Base-by-base conservation (phyloP, 2,888 invertebrate species). In the Morpho achilles region DNA sequence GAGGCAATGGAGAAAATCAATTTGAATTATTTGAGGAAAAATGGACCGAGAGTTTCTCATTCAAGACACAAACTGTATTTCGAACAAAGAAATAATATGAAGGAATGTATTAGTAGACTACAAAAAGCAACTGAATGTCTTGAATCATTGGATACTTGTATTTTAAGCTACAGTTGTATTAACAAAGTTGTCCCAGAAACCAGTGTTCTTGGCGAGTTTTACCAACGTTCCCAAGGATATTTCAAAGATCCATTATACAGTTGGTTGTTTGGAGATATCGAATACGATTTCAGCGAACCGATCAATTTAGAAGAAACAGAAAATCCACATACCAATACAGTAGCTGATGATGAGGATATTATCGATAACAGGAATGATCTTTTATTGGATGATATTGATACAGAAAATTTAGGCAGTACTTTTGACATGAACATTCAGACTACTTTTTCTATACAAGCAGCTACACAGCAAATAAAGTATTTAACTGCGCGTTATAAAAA, bases 1-100 rank as follows among this genome's bases (percentile, higher is more conserved):
- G 86, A 91, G 65, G 70, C 72, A 1, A 75, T 87, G 75, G 72
- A 78, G 7, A 67, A 75, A 6, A 77, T 94, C 53, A 80, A 89
- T 58, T 67, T 89, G 58, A 91, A 79, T 43, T 91, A 90, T 62
- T 54, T 80, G 57, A 69, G 84, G 58, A 50, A 61, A 69, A 55
- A 46, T 16, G 32, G 9, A 39, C 41, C 5, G 16, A 46, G n/a
- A 5, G 3, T 23, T 7, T 8, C 8, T 1, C 3, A 3, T 44
- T 44, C 55, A 3, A 50, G 49, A 5, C 47, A 22, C 9, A 10
- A 41, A 3, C 69, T 76, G 39, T 84, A 69, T 58, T 60, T 64
- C 23, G 69, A 74, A 40, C 70, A 76, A 62, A 82, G 71, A 61
- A 40, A 62, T 39, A 53, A 61, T 3, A 67, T 86, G 47, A 75